A percentile compares a stretch with the other conserved stretches of the same genome.
These are phyloP conservation scores for Scylla paramamosain DNA, from an alignment of 1,140 invertebrate species.

Conservation along the genomic window DNA sequence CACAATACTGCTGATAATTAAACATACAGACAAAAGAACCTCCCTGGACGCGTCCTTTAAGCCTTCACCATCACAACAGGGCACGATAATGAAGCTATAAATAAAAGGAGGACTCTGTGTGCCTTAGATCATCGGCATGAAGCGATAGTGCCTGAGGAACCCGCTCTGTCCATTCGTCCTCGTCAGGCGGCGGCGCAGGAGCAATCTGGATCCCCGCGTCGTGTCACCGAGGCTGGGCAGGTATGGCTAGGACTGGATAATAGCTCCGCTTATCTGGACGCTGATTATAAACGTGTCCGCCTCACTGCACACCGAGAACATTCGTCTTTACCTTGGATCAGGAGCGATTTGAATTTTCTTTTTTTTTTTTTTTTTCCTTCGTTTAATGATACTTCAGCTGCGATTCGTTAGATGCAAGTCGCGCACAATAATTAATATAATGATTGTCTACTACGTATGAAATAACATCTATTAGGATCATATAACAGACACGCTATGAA, in stretches of 20 bases:
- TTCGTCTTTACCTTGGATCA: not conserved
- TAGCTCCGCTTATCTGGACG: not conserved
- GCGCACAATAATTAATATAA: not conserved
- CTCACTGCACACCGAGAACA: not conserved
- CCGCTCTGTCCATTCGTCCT: not conserved
- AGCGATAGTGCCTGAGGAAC: not conserved
- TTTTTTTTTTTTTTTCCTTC: not conserved
- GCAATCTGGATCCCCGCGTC: not conserved
- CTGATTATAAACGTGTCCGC: slow-evolving; percentile 21
- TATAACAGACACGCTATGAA: not conserved
- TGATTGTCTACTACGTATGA: not conserved
- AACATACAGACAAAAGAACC: not conserved
- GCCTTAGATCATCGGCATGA: not conserved
- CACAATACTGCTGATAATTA: not conserved
- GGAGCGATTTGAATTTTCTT: not conserved
- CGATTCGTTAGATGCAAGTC: not conserved
- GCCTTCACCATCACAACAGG: not conserved
- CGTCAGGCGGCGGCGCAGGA: not conserved
- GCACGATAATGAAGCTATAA: not conserved
- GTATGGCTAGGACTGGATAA: not conserved
- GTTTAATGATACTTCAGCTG: not conserved
- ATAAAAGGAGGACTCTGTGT: not conserved
- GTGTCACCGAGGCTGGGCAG: not conserved
- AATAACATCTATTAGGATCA: not conserved
- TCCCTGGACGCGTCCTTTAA: not conserved